These are phyloP conservation scores for Lordiphosa stackelbergi DNA, from an alignment of 1,140 invertebrate genomes.

Conservation along the genomic window DNA sequence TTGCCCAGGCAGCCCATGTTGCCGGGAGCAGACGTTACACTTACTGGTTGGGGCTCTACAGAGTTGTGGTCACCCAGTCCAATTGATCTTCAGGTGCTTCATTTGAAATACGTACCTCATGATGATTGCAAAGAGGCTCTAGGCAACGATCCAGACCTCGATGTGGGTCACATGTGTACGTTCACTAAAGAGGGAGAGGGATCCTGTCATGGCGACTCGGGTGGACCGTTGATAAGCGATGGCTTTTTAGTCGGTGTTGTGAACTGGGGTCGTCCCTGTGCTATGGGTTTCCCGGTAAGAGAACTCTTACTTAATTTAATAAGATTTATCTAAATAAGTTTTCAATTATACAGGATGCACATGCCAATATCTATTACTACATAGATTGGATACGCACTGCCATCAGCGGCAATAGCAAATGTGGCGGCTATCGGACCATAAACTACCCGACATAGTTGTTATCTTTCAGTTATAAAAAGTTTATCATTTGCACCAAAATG, in stretches of 20 bases:
- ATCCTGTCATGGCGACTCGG: slow-evolving; percentile 80
- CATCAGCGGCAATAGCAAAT: slow-evolving; percentile 39
- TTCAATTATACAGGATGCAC: slow-evolving; percentile 63
- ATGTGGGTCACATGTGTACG: slow-evolving; percentile 79
- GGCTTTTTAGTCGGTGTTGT: slow-evolving; percentile 77
- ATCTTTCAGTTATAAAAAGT: slow-evolving; percentile 32
- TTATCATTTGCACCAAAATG: slow-evolving; percentile 15
- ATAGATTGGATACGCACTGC: slow-evolving; percentile 43
- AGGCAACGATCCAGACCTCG: slow-evolving; percentile 21
- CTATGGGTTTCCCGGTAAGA: slow-evolving; percentile 68
- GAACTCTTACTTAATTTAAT: too few species aligned
- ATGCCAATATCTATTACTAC: slow-evolving; percentile 64
- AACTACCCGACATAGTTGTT: slow-evolving; percentile 21
- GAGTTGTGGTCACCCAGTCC: slow-evolving; percentile 28
- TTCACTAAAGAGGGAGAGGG: slow-evolving; percentile 79
- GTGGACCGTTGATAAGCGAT: slow-evolving; percentile 78
- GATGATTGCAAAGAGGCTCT: slow-evolving; percentile 21
- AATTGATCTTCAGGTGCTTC: slow-evolving; percentile 38
- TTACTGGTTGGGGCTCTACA: slow-evolving; percentile 76
- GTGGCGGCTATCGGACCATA: slow-evolving; percentile 24
- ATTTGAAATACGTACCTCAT: slow-evolving; percentile 32
- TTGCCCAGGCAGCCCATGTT: slow-evolving; percentile 22
- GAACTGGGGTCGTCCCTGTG: slow-evolving; percentile 80
- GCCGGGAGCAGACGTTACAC: slow-evolving; percentile 60
- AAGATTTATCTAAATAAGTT: background rate